Evolutionary conservation across 2,797 vertebrate species (phyloP).

Genomic region (Labroides dimidiatus): DNA sequence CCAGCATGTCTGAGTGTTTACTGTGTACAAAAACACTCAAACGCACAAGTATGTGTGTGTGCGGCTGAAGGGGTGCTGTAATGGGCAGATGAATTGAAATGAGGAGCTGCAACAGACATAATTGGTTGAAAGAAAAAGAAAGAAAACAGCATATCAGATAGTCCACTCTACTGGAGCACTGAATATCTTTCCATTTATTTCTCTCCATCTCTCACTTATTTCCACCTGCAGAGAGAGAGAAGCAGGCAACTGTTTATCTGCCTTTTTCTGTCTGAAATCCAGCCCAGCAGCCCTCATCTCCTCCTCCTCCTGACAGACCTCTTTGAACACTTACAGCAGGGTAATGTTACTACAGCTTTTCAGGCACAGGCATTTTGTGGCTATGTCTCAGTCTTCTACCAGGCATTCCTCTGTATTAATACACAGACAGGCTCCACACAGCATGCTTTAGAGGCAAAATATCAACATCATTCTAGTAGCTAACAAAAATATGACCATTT

Average conservation of each 20-base stretch:
- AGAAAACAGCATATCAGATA: constrained; percentile 45
- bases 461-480: constrained; percentile 83
- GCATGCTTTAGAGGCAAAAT: constrained; percentile 86
- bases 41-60: constrained; percentile 9
- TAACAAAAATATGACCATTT: constrained; percentile 82
- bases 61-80: constrained; percentile 40
- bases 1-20: constrained; percentile 60
- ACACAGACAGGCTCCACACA: constrained; percentile 83
- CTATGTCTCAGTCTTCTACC: constrained; percentile 82
- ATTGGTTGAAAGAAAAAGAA: constrained; percentile 47
- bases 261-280: constrained; percentile 61
- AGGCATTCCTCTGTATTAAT: constrained; percentile 83
- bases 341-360: constrained; percentile 82
- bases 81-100: constrained; percentile 33
- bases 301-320: constrained; percentile 74
- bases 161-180: constrained; percentile 51
- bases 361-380: constrained; percentile 87
- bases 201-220: constrained; percentile 63
- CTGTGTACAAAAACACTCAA: constrained; percentile 48
- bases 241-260: constrained; percentile 64
- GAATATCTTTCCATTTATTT: constrained; percentile 47
- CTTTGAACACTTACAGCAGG: constrained; percentile 80
- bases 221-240: constrained; percentile 65
- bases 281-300: constrained; percentile 71
- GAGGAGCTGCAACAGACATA: constrained; percentile 57